Conservation (phyloP, 2,113 vertebrate genomes). For the Myxocyprinus asiaticus region DNA sequence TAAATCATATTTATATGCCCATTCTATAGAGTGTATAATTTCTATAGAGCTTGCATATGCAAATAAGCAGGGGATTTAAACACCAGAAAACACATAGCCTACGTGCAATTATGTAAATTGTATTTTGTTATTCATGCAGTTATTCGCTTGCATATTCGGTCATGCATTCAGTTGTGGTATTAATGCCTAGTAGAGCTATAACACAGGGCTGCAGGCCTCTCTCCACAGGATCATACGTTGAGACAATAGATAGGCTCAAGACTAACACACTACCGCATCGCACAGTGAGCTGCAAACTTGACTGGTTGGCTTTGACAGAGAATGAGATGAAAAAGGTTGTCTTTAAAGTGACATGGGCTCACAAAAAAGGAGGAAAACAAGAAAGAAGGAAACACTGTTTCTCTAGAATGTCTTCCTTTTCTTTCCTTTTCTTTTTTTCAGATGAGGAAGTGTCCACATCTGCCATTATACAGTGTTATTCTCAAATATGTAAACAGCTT, state of each 20-base stretch:
- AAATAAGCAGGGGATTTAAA: constrained; percentile 67
- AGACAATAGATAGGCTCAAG: constrained; percentile 28
- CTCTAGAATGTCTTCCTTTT: background rate
- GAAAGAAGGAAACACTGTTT: background rate
- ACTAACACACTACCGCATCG: background rate
- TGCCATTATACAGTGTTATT: constrained; percentile 25
- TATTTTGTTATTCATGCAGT: constrained; percentile 77
- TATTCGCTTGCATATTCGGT: constrained; percentile 73
- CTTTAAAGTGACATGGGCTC: constrained; percentile 12
- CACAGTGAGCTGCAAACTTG: background rate
- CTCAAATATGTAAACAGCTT: constrained; percentile 27
- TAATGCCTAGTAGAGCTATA: constrained; percentile 55
- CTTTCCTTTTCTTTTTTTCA: constrained; percentile 6
- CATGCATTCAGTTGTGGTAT: constrained; percentile 78
- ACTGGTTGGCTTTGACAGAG: constrained; percentile 31
- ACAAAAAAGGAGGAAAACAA: background rate
- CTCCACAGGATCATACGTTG: constrained; percentile 45
- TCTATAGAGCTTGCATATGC: constrained; percentile 74
- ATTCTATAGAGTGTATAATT: constrained; percentile 76
- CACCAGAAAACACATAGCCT: constrained; percentile 71
- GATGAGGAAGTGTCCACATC: constrained; percentile 27
- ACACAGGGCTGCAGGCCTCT: constrained; percentile 4
- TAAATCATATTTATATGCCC: constrained; percentile 75
- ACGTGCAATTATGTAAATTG: constrained; percentile 78
- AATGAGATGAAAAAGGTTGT: constrained; percentile 10